Evolutionary conservation across 2,888 invertebrate species (phyloP), one percentile per base, ranked within the genome.

Genomic region (Pyrgus malvae): DNA sequence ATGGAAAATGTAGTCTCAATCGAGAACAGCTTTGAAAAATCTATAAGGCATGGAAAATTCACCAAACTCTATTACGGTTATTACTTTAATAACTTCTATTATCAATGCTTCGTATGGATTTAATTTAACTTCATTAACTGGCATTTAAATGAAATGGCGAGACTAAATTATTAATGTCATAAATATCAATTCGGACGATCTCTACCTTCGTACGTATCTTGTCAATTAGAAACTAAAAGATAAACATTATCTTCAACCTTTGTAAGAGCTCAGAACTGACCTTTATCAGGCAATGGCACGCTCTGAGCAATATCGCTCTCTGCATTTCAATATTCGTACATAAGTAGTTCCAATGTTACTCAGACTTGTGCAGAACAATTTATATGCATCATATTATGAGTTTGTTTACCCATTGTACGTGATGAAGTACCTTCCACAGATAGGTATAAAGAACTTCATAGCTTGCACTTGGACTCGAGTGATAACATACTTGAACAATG

Each of bases 401-500:
- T 42, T 35, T 50, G 23, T 50, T 50, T 50, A 27, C 16, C 37
- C 44, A 27, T 45, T 44, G 51, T 53, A 23, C 48, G 44, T 44
- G 44, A 12, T 29, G 7, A 16, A 41, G 29, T 45, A 19, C 27
- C 51, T 41, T 12, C 14, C 27, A 19, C 33, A 17, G 31, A 35
- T 11, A 8, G 14, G 48, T 9, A 53, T 53, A 53, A 40, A 45
- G 51, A 38, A 11, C 35, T 42, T 8, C 33, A 37, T 9, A 17
- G 48, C 35, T 25, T 51, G 44, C 45, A 53, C 53, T 53, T 45
- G 29, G 45, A 17, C 38, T 53, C 21, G 23, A 53, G 44, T 53
- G 53, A 45, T 53, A 17, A 45, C 12, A 45, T 25, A 53, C 31
- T 53, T 53, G 25, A 45, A 53, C 53, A 45, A 45, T 45, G 45